Evolutionary conservation across 2,797 vertebrate species (phyloP), one percentile per base, ranked within the genome.

Genomic region (Graptemys geographica): DNA sequence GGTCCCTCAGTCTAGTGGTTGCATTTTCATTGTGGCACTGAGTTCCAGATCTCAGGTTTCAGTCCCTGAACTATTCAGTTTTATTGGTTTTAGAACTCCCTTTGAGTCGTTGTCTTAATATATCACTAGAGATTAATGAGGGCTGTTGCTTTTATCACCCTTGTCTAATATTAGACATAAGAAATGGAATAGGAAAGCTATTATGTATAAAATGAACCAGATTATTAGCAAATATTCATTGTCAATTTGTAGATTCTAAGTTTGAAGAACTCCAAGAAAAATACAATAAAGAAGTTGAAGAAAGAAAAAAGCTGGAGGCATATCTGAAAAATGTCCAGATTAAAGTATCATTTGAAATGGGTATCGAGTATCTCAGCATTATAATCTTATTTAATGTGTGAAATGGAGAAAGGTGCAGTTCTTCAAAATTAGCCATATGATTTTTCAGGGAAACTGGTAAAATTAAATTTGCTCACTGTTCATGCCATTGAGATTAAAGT

Each of bases 221-320:
- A 13, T 91, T 79, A 69, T 82, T 49, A 84, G 65, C 5, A 49
- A 57, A 2, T 88, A 25, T 95, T 94, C 81, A 3, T 86, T 53
- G 10, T 89, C 81, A 94, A 10, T 96, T 89, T 94, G 82, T 88
- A 99, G 99, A 98, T 97, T 98, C 98, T 33, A 98, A 97, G 92
- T 96, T 99, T 78, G 98, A 99, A 88, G 99, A 99, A 33, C 95
- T 99, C 80, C 98, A 99, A 97, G 99, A 99, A 96, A 99, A 99
- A 98, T 99, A 99, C 88, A 98, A 94, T 94, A 98, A 98, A 94
- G 99, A 99, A 97, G 98, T 99, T 90, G 98, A 99, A 97, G 99
- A 99, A 97, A 98, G 99, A 82, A 99, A 98, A 97, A 98, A 97
- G 80, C 94, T 99, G 27, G 99, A 99, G 93, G 97, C 98, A 74